Evolutionary conservation across 2,797 vertebrate species (phyloP), one percentile per base, ranked within the genome.

Genomic region (Remorina albescens): DNA sequence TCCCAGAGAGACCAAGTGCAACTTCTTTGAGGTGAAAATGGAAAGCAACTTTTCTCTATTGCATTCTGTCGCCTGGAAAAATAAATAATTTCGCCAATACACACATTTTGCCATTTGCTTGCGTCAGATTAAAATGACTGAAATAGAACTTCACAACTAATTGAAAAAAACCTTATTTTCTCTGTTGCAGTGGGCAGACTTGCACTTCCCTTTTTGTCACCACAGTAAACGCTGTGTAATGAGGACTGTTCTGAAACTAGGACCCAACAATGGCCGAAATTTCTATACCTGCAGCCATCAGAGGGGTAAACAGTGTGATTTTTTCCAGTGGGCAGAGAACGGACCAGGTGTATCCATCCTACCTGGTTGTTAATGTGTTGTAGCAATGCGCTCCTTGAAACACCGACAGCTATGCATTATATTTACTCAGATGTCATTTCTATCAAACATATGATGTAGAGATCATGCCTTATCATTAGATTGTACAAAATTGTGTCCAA

Each of bases 241-340:
- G 95, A 96, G 95, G 87, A 98, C 96, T 0, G 98, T 98, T 50
- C 83, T 99, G 86, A 98, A 99, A 95, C 92, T 96, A 41, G 97
- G 98, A 67, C 96, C 96, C 3, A 99, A 97, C 90, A 99, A 99
- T 1, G 96, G 97, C 23, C 96, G 92, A 58, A 95, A 94, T n/a
- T 98, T 99, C 82, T 97, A 96, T 80, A 94, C 94, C 15, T 99
- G 98, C 82, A 91, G 93, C 69, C 84, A 95, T 67, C 91, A 83
- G 64, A 96, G 89, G 84, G 95, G 91, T 51, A 95, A 96, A 83
- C 97, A 98, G 82, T 99, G 98, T 65, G 92, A 88, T 60, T 98
- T 97, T 86, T 99, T 99, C 89, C 95, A 97, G 68, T 99, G 97
- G 98, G 95, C 89, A 57, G 85, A 93, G 83, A 91, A 90, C 1